Evolutionary conservation across 1,140 invertebrate species (phyloP), one percentile per base, ranked within the genome.

Genomic region (Bombus terrestris): DNA sequence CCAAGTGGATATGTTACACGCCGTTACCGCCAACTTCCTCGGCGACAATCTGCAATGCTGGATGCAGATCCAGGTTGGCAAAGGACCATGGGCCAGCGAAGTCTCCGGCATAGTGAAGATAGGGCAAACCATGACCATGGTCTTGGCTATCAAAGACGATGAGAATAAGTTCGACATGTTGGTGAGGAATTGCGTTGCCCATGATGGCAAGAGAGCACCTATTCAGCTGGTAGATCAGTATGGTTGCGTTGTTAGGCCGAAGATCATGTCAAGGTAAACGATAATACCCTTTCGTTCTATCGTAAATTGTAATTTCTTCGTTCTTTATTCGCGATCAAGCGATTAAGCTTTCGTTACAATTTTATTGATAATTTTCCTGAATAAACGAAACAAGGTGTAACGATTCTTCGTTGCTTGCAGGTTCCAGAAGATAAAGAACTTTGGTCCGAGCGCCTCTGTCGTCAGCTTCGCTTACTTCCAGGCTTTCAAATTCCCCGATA

Each of bases 381-480:
- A 43, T 2, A 53, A 8, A 22, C 18, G 47, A 22, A 22, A 22
- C 47, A 8, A 22, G 47, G 18, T 22, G 47, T 53, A 53, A 53
- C 47, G 47, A 22, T 22, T 22, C 1, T 8, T 53, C 18, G 13
- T 53, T 43, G 1, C 0, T 28, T 8, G 3, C 72, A 97, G 97
- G 94, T 99, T 99, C 97, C 98, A 98, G 89, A 99, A 99, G 95
- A 98, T 99, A 86, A 98, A 99, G 95, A 99, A 99, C 96, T 99
- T 99, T 86, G 98, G 98, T 1, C 97, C 98, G 1, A 98, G 98
- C 43, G 98, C 98, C 10, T 98, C 98, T 0, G 98, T 99, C 0
- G 98, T 99, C 2, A 98, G 98, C 74, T 99, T 98, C 92, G 98
- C 98, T 4, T 98, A 99, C 95, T 99, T 99, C 97, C 98, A 98